Evolutionary conservation across 2,888 invertebrate species (phyloP), one percentile per base, ranked within the genome.

Genomic region (Eilema sororculum): DNA sequence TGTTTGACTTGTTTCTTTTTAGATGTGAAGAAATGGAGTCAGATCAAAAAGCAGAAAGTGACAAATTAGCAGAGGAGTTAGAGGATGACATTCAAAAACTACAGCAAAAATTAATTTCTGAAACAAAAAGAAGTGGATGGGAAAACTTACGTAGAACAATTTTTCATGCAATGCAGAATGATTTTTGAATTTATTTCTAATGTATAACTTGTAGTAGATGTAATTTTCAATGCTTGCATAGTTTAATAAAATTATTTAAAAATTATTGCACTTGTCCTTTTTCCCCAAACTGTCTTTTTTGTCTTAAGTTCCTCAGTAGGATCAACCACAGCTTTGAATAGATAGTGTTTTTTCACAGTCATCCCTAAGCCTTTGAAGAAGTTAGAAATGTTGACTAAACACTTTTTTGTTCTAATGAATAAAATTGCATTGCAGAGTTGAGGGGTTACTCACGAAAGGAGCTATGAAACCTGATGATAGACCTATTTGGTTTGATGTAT

Each of bases 401-500:
- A 52, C n/a, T 57, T 8, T 52, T 52, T 8, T 16, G 3, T 13
- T 25, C 16, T 24, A 25, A 25, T 58, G 24, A 13, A 13, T 13
- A 58, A 28, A 58, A 58, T 58, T 58, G 3, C 10, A 12, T 78
- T 77, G 70, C 87, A 98, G 99, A 89, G 95, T 97, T 3, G 96
- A 96, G 80, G 98, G 98, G 8, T 94, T 99, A 52, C 88, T 99
- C 20, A 96, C 96, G 72, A 96, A 97, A 28, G 98, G 98, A 64
- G 98, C 98, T 5, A 94, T 99, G 90, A 97, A 96, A 86, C 95
- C 96, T 70, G 97, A 97, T 79, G 98, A 99, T 83, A 96, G 97
- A 77, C 99, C 99, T 0, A 73, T 99, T 13, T 99, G 99, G 99
- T 98, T 97, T 88, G 98, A 98, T 87, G 94, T 99, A 28, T 99